These are phyloP conservation scores for Holotrichia oblita DNA, from an alignment of 1,140 invertebrate species.

Conservation along the genomic window DNA sequence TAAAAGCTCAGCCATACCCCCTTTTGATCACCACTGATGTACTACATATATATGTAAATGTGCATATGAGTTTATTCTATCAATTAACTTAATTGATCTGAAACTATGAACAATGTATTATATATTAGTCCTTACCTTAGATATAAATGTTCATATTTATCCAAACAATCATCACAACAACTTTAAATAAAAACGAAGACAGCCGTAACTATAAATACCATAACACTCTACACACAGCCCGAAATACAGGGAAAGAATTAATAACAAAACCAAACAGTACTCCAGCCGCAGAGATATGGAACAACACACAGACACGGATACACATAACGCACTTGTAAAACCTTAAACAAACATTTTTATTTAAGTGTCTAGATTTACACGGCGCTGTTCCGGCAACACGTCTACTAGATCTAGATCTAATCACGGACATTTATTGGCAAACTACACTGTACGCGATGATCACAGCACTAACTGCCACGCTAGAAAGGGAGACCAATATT, in stretches of 20 bases:
- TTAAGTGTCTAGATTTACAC: slow-evolving; percentile 18
- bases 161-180: slow-evolving; percentile 7
- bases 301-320: slow-evolving; percentile 9
- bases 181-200: not conserved
- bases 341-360: slow-evolving; percentile 33
- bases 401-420: slow-evolving; percentile 46
- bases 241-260: slow-evolving; percentile 15
- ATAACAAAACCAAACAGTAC: slow-evolving; percentile 33
- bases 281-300: not conserved
- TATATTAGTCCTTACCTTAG: too few species aligned
- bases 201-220: slow-evolving; percentile 1
- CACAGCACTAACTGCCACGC: slow-evolving; percentile 42
- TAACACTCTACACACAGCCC: not conserved
- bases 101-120: too few species aligned
- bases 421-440: slow-evolving; percentile 47
- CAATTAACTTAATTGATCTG: too few species aligned
- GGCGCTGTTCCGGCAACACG: not conserved
- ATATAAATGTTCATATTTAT: not conserved
- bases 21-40: too few species aligned
- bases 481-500: slow-evolving; percentile 52
- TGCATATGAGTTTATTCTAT: too few species aligned
- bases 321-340: slow-evolving; percentile 36
- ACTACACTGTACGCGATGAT: slow-evolving; percentile 38
- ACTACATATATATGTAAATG: too few species aligned
- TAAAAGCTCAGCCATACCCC: too few species aligned